phyloP scores from a whole-genome alignment of 2,113 vertebrate genomes.

The Cyanistes caeruleus region DNA sequence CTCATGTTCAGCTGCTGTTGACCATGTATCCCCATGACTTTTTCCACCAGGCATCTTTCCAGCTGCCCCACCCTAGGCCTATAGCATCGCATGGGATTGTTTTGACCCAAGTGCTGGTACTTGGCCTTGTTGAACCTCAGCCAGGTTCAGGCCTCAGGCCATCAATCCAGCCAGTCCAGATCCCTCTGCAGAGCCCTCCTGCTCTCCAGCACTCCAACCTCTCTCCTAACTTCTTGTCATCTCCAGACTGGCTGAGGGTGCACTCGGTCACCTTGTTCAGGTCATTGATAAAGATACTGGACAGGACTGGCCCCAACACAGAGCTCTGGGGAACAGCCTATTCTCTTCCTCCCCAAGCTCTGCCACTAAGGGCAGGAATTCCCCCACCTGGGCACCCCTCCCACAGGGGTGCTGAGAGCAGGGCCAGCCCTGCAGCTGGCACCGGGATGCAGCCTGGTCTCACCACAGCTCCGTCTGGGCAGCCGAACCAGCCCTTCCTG shows the following conservation, averaged over 20 bases:
- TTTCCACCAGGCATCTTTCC: background rate
- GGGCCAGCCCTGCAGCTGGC: background rate
- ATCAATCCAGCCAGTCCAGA: background rate
- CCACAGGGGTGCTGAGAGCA: background rate
- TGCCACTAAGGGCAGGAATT: background rate
- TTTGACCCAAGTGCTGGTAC: background rate
- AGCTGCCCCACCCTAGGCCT: background rate
- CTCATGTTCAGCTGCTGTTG: background rate
- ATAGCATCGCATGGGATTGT: too few relatives aligned
- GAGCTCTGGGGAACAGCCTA: background rate
- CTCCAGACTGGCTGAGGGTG: background rate
- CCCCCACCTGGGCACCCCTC: background rate
- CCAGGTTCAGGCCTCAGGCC: background rate
- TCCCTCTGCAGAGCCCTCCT: background rate
- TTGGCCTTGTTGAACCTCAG: background rate
- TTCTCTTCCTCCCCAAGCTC: background rate
- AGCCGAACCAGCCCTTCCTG: background rate
- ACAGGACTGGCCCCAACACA: background rate
- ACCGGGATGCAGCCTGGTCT: background rate
- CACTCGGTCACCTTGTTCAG: background rate
- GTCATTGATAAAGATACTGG: background rate
- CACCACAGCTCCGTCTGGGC: background rate
- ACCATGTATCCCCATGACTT: background rate
- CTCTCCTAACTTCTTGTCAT: background rate
- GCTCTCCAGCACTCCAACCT: background rate